A percentile compares a stretch with the other conserved stretches of the same genome.
phyloP scores from a whole-genome alignment of 2,113 vertebrate genomes.

The Ariopsis seemanni region DNA sequence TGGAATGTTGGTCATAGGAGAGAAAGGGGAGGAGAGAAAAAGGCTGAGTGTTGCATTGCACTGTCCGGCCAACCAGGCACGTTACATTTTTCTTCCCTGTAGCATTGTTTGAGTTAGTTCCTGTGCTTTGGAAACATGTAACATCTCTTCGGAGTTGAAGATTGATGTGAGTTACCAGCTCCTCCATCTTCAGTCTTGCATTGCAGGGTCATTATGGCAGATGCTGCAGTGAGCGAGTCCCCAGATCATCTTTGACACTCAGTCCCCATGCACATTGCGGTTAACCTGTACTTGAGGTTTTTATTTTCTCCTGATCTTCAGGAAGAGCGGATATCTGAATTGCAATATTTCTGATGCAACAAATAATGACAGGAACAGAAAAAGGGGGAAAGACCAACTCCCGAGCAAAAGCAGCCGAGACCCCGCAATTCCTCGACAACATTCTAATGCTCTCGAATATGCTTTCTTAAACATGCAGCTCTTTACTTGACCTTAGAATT shows the following conservation, averaged over 20 bases:
- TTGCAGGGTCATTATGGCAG: slow-evolving; percentile 68
- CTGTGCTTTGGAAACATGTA: slow-evolving; percentile 49
- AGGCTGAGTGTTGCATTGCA: slow-evolving; percentile 53
- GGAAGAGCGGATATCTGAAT: slow-evolving; percentile 33
- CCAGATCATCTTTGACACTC: slow-evolving; percentile 55
- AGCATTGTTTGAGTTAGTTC: slow-evolving; percentile 37
- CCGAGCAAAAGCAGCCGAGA: slow-evolving; percentile 48
- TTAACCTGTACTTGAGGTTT: background rate
- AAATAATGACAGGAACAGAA: slow-evolving; percentile 45
- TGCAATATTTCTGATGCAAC: slow-evolving; percentile 41
- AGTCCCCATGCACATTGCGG: slow-evolving; percentile 36
- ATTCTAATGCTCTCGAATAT: slow-evolving; percentile 42
- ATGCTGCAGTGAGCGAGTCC: slow-evolving; percentile 47
- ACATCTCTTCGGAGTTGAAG: slow-evolving; percentile 60
- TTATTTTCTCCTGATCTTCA: slow-evolving; percentile 67
- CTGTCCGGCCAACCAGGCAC: slow-evolving; percentile 59
- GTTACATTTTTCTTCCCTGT: slow-evolving; percentile 40
- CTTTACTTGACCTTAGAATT: slow-evolving; percentile 49
- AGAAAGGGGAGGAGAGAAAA: slow-evolving; percentile 35
- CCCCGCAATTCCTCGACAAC: slow-evolving; percentile 45
- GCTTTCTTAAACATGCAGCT: slow-evolving; percentile 55
- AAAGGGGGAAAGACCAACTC: slow-evolving; percentile 53
- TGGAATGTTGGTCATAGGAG: slow-evolving; percentile 53
- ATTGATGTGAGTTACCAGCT: slow-evolving; percentile 57
- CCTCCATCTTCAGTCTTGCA: slow-evolving; percentile 55